Evolutionary conservation across 1,140 invertebrate species (phyloP).

Genomic region (Parasteatoda tepidariorum): DNA sequence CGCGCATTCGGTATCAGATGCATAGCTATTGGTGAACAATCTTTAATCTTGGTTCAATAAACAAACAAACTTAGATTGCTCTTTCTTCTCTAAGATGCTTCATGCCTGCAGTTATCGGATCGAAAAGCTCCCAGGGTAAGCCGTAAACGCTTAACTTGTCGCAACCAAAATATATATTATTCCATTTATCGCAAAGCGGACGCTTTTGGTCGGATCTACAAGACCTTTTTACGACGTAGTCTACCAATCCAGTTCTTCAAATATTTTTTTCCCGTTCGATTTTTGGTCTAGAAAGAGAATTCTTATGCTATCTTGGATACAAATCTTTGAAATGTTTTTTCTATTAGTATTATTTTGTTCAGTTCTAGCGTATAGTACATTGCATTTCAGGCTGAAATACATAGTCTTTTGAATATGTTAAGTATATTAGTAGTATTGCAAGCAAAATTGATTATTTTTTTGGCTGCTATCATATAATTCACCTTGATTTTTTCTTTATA

Average conservation of each 20-base stretch:
- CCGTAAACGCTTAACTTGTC: slow-evolving; percentile 50
- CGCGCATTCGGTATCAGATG: background rate
- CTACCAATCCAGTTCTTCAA: background rate
- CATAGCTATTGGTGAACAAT: background rate
- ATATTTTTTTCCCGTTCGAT: background rate
- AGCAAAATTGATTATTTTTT: too few relatives aligned
- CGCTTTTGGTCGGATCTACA: background rate
- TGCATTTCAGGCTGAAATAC: too few relatives aligned
- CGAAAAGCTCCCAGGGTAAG: slow-evolving; percentile 1
- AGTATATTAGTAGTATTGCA: too few relatives aligned
- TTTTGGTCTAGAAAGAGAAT: background rate
- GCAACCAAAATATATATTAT: slow-evolving; percentile 50
- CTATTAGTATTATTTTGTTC: too few relatives aligned
- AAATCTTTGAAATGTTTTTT: too few relatives aligned
- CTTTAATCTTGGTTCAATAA: slow-evolving; percentile 20
- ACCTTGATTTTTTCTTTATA: too few relatives aligned
- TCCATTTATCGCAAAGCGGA: slow-evolving; percentile 28
- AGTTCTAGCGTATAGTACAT: too few relatives aligned
- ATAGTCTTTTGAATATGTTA: too few relatives aligned
- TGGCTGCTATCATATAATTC: too few relatives aligned
- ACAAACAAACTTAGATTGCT: slow-evolving; percentile 24
- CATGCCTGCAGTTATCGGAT: slow-evolving; percentile 6
- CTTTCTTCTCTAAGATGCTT: background rate
- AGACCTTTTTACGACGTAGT: slow-evolving; percentile 11
- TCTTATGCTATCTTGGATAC: slow-evolving; percentile 6